A percentile compares a stretch with the other conserved stretches of the same genome.
Evolutionary conservation across 2,888 invertebrate species (phyloP).

Genomic region (Blomia tropicalis): DNA sequence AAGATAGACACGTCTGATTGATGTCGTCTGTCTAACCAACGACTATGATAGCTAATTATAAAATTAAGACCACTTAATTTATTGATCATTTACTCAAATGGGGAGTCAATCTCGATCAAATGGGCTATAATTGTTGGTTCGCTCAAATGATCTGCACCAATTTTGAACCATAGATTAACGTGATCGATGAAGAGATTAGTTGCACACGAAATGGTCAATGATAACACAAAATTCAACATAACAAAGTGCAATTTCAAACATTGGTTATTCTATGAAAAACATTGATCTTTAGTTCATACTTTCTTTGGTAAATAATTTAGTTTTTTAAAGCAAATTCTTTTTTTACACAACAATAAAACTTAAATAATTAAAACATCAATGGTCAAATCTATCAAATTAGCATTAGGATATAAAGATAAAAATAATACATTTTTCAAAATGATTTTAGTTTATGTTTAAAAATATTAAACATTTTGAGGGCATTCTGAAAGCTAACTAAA

Average conservation of each 20-base stretch:
- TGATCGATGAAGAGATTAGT: slow-evolving; percentile 8
- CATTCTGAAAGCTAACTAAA: not conserved
- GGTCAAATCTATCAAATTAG: not conserved
- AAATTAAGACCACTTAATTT: slow-evolving; percentile 9
- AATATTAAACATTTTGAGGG: not conserved
- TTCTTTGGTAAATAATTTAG: not conserved
- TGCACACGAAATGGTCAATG: not conserved
- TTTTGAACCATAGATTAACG: slow-evolving; percentile 8
- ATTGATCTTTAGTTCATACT: not conserved
- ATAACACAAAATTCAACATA: not conserved
- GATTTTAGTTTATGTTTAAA: not conserved
- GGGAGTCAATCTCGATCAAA: too few relatives aligned
- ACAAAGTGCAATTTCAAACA: not conserved
- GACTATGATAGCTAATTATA: not conserved
- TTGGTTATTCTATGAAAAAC: not conserved
- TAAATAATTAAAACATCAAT: not conserved
- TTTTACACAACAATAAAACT: not conserved
- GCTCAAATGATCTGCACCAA: too few relatives aligned
- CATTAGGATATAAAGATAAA: not conserved
- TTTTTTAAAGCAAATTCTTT: not conserved
- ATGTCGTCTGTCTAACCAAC: not conserved
- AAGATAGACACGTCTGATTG: too few relatives aligned
- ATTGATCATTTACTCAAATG: not conserved
- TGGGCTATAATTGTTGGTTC: too few relatives aligned
- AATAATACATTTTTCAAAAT: too few relatives aligned